phyloP scores from a whole-genome alignment of 1,140 invertebrate genomes.

The Platyscapa corneri region DNA sequence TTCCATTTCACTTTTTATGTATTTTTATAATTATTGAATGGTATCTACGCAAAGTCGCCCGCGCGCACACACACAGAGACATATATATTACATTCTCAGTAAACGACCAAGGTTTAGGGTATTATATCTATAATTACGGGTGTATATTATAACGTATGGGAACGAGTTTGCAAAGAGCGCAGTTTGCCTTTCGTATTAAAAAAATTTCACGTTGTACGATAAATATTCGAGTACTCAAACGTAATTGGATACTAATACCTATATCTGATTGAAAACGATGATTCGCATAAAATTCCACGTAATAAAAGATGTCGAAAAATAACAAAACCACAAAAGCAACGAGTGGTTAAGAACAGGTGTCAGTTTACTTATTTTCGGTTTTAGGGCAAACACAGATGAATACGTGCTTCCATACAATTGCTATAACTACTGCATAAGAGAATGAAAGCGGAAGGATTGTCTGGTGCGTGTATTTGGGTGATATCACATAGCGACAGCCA shows the following conservation, averaged over 20 bases:
- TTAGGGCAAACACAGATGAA: neutral
- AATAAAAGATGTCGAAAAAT: neutral
- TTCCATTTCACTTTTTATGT: too few relatives aligned
- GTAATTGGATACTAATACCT: neutral
- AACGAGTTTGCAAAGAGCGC: too few relatives aligned
- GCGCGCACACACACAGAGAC: too few relatives aligned
- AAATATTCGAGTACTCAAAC: neutral
- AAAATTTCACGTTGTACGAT: neutral
- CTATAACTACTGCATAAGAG: conserved; percentile 2
- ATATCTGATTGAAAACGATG: neutral
- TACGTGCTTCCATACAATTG: neutral
- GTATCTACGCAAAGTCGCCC: too few relatives aligned
- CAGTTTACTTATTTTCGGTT: neutral
- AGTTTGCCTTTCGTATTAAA: too few relatives aligned
- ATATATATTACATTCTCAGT: too few relatives aligned
- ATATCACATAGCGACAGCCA: neutral
- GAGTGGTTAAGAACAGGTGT: neutral
- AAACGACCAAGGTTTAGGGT: too few relatives aligned
- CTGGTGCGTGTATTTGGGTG: neutral
- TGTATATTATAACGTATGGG: too few relatives aligned
- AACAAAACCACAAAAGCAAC: neutral
- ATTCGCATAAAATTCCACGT: neutral
- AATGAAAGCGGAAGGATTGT: neutral
- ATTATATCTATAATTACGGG: too few relatives aligned
- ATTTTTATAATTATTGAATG: too few relatives aligned